Evolutionary conservation across 2,888 invertebrate species (phyloP), one percentile per base, ranked within the genome.

Genomic region (Gastracanthus pulcherrimus): DNA sequence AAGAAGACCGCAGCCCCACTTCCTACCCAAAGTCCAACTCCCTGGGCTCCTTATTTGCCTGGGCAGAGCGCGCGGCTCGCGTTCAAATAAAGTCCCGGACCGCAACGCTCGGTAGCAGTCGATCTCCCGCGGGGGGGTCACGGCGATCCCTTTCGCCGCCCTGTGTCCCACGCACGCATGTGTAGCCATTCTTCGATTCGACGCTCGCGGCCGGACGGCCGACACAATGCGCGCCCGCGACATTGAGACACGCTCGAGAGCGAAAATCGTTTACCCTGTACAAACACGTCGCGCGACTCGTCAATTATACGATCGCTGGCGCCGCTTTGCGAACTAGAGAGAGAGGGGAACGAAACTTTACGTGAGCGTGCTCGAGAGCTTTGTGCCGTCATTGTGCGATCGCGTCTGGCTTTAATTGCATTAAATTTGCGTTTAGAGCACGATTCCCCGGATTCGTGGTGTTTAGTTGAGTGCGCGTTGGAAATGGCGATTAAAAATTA

Each of bases 181-280:
- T 55, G 11, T 55, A 11, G 9, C 0, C 11, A 7, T 9, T n/a
- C n/a, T n/a, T n/a, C n/a, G n/a, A n/a, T n/a, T n/a, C n/a, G n/a
- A n/a, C n/a, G 5, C 16, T 16, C 45, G 45, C 45, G 16, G 45
- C 45, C 45, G 45, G n/a, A 19, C 62, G 4, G 31, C 9, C 31
- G 1, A 29, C 16, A 34, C 55, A 55, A 55, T 23, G 55, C 23
- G 31, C 31, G 11, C 41, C 13, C 41, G n/a, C 34, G 60, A 34
- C 62, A 34, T 34, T 34, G 62, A 62, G 62, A 62, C 45, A 34
- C 62, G 45, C 66, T 76, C 55, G 55, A 71, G 58, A 74, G 69
- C 64, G 77, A 51, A 77, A 81, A 81, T 81, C 81, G 81, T 81
- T 81, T 81, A 81, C 81, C 76, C 72, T 36, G 81, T 67, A 38